Evolutionary conservation across 2,113 vertebrate genomes (phyloP), one percentile per base, ranked within the genome.

Genomic region (Syngnathoides biaculeatus): DNA sequence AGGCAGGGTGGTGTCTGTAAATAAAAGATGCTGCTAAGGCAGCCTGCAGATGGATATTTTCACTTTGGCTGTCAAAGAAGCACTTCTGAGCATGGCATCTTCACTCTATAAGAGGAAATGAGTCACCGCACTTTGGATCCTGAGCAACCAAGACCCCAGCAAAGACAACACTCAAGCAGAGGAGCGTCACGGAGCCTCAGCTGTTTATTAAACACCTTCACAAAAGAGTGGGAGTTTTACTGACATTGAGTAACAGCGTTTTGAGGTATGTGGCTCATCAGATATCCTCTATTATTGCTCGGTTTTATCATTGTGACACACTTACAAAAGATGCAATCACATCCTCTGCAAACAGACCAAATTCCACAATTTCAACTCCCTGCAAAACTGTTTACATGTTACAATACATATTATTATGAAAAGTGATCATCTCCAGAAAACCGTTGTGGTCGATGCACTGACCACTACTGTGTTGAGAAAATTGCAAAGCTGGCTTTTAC

Each of bases 1-100:
- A 81, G 78, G 78, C 80, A 79, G 83, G 79, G 79, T 79, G 77
- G 77, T 82, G 87, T 85, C 73, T 26, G 82, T 86, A 90, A 88
- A 89, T 87, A 88, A 84, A 89, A 87, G 82, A 90, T 84, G 85
- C 62, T 73, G 62, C 63, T 52, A 71, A 85, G 83, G 84, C 63
- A 71, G 81, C 79, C 74, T 57, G 71, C 84, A 84, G 86, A 86
- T 83, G 84, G 84, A 82, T 83, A 77, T 84, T 85, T 84, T 89
- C 84, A 82, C 78, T 84, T 82, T 84, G 73, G 63, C 77, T 79
- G 82, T 84, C 82, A 85, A 86, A 84, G 77, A 79, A 79, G 75
- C 79, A 80, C 76, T 84, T 80, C 83, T 74, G 74, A 78, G 77
- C 83, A 79, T 87, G 81, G 81, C 81, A 79, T 86, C 77, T 83